Evolutionary conservation across 2,888 invertebrate genomes (phyloP).

Genomic region (Omphaloscelis lunosa): DNA sequence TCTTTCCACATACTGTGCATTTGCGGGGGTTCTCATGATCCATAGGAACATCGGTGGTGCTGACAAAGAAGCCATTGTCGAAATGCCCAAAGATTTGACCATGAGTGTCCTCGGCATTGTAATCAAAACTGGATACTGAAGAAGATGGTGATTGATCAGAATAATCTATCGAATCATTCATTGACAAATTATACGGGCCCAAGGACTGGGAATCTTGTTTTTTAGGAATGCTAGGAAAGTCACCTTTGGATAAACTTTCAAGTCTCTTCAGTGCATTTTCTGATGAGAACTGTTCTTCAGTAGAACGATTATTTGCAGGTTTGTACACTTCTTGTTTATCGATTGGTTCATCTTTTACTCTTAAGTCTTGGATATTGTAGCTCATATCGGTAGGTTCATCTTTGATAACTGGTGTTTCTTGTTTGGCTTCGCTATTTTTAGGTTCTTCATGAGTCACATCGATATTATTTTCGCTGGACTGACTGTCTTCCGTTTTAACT

Average conservation of each 20-base stretch:
- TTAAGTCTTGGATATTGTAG: conserved; percentile 79
- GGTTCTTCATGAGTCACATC: conserved; percentile 61
- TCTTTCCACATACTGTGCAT: conserved; percentile 97
- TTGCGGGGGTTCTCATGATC: conserved; percentile 97
- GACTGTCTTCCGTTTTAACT: conserved; percentile 79
- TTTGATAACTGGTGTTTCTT: conserved; percentile 75
- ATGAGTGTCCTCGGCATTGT: conserved; percentile 91
- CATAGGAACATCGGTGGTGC: conserved; percentile 95
- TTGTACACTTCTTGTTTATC: conserved; percentile 82
- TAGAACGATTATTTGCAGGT: conserved; percentile 68
- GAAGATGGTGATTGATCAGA: conserved; percentile 91
- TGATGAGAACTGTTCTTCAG: conserved; percentile 83
- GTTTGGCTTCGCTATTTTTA: conserved; percentile 79
- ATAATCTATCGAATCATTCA: conserved; percentile 83
- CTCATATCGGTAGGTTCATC: conserved; percentile 79
- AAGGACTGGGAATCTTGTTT: conserved; percentile 77
- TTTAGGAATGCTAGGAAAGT: conserved; percentile 90
- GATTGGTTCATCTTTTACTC: conserved; percentile 83
- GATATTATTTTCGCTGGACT: conserved; percentile 60
- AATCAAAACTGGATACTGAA: conserved; percentile 91
- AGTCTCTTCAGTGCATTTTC: conserved; percentile 94
- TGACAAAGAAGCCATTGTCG: conserved; percentile 93
- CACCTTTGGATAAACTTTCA: conserved; percentile 95
- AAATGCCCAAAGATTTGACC: conserved; percentile 93
- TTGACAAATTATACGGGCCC: conserved; percentile 82